Percentiles rank a stretch among this genome's conserved stretches.
Conservation (phyloP, 2,888 invertebrate genomes). For the Callyntrura sp. region DNA sequence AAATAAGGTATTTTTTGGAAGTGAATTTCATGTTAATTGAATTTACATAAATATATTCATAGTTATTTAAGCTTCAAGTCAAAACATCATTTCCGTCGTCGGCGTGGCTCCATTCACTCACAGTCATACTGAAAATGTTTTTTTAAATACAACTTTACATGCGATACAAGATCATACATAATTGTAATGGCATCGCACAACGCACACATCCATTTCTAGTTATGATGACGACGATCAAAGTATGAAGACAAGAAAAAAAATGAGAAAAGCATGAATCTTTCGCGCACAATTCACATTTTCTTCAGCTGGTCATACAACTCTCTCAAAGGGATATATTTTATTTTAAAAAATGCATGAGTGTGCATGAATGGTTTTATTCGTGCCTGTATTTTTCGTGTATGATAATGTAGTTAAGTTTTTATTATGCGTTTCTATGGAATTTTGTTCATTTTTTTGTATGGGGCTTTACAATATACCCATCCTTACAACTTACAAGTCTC, state of each 20-base stretch:
- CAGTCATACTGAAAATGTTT: conserved; percentile 11
- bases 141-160: conserved; percentile 46
- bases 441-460: background rate
- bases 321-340: conserved; percentile 63
- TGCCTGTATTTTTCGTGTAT: conserved; percentile 42
- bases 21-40: conserved; percentile 51
- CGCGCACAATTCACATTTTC: conserved; percentile 45
- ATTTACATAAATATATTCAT: conserved; percentile 49
- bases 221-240: conserved; percentile 20
- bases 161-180: conserved; percentile 47
- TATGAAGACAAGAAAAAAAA: conserved; percentile 28
- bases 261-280: conserved; percentile 67
- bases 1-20: conserved; percentile 45
- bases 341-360: conserved; percentile 53
- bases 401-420: background rate
- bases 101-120: conserved; percentile 18
- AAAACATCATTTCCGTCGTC: conserved; percentile 21
- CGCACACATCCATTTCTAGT: conserved; percentile 31
- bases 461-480: background rate
- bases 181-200: conserved; percentile 53
- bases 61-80: conserved; percentile 47
- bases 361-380: conserved; percentile 51
- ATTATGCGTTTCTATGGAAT: background rate
- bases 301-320: conserved; percentile 75
- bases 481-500: background rate